Evolutionary conservation across 2,888 invertebrate species (phyloP).

Genomic region (Seira ritae): DNA sequence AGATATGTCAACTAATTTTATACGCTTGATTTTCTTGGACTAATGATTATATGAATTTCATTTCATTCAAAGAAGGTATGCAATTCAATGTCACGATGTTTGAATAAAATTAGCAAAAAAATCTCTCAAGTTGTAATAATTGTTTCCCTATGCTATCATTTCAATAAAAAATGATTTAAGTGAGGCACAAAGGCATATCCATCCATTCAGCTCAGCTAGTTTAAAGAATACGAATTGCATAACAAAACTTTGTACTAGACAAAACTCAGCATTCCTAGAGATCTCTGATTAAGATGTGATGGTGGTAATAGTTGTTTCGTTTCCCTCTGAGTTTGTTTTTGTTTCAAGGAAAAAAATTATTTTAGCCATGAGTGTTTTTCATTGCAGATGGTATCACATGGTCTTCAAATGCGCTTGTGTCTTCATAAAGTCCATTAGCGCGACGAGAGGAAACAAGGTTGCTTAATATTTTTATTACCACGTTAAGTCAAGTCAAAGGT

Average conservation of each 20-base stretch:
- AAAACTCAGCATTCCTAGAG: background rate
- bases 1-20: too few species aligned
- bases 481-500: conserved; percentile 24
- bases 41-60: too few species aligned
- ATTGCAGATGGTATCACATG: conserved; percentile 9
- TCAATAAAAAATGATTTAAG: too few species aligned
- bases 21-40: too few species aligned
- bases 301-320: conserved; percentile 1
- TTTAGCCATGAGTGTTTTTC: conserved; percentile 37
- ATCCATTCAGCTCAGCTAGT: too few species aligned
- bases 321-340: conserved; percentile 32
- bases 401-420: background rate
- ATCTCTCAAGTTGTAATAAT: too few species aligned
- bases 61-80: too few species aligned
- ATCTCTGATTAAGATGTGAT: background rate
- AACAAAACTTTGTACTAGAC: background rate
- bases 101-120: too few species aligned
- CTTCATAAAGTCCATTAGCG: background rate
- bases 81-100: too few species aligned
- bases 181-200: too few species aligned
- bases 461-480: conserved; percentile 20
- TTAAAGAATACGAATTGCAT: too few species aligned
- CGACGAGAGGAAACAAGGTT: background rate
- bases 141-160: too few species aligned
- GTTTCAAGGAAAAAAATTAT: conserved; percentile 39